Percentiles rank a stretch among this genome's conserved stretches.
These are phyloP conservation scores for Gobionotothen gibberifrons DNA, from an alignment of 2,797 vertebrate species.

Conservation along the genomic window DNA sequence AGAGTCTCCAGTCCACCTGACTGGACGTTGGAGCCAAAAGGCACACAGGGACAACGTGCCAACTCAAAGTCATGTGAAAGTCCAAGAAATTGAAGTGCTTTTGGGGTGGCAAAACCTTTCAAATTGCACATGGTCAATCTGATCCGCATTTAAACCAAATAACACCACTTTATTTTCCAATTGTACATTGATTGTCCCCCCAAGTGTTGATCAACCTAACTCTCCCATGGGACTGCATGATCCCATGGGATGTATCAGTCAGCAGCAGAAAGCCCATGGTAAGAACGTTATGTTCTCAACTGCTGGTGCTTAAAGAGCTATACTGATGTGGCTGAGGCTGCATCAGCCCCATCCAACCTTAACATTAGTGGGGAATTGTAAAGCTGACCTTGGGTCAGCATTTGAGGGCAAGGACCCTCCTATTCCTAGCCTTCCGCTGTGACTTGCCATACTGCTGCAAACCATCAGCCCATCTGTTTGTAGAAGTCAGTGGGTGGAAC, in stretches of 20 bases:
- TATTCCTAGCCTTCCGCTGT: conserved; percentile 40
- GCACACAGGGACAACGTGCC: conserved; percentile 11
- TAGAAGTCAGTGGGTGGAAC: conserved; percentile 78
- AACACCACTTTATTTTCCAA: background rate
- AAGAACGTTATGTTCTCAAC: conserved; percentile 21
- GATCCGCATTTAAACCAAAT: background rate
- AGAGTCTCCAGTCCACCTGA: conserved; percentile 54
- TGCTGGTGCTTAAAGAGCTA: conserved; percentile 16
- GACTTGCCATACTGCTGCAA: conserved; percentile 59
- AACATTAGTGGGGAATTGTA: conserved; percentile 25
- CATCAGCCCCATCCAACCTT: conserved; percentile 34
- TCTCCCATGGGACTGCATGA: background rate
- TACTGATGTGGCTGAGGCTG: conserved; percentile 28
- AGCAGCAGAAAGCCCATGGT: background rate
- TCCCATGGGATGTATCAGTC: background rate
- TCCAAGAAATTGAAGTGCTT: conserved; percentile 2
- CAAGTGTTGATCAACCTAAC: conserved; percentile 9
- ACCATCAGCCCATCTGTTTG: conserved; percentile 70
- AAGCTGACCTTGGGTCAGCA: conserved; percentile 35
- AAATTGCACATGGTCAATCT: background rate
- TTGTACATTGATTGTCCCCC: background rate
- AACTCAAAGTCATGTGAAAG: conserved; percentile 7
- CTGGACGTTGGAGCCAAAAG: conserved; percentile 25
- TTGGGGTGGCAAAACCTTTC: too few species aligned
- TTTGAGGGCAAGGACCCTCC: conserved; percentile 30